Percentiles rank a stretch among this genome's conserved stretches.
Evolutionary conservation across 2,113 vertebrate species (phyloP).

Genomic region (Merops nubicus): DNA sequence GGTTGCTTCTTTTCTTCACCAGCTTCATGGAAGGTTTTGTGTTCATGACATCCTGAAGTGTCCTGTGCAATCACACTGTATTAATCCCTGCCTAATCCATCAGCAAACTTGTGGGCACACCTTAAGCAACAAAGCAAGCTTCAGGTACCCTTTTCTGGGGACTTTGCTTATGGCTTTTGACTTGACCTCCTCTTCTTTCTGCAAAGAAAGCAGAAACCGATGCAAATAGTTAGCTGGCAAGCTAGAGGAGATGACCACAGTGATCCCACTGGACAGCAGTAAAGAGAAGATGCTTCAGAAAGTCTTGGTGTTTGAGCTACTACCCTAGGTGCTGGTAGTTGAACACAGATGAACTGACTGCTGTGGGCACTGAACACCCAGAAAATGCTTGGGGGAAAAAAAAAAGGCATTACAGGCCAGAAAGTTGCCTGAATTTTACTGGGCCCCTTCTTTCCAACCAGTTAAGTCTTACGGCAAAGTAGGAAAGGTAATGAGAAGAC

Average conservation of each 20-base stretch:
- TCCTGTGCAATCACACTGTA: background rate
- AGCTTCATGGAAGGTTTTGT: rapidly evolving
- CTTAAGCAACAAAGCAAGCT: background rate
- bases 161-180: background rate
- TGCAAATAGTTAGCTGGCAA: background rate
- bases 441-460: background rate
- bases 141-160: background rate
- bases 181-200: background rate
- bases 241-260: background rate
- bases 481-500: background rate
- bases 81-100: background rate
- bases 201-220: background rate
- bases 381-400: background rate
- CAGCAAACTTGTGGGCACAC: background rate
- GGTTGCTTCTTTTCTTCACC: background rate
- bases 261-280: background rate
- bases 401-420: background rate
- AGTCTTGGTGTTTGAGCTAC: background rate
- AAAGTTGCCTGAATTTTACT: background rate
- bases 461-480: background rate
- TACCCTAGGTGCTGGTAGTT: background rate
- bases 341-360: background rate
- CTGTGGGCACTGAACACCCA: background rate
- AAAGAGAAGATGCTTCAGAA: background rate
- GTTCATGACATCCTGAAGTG: background rate